Conservation (phyloP, 2,888 invertebrate species). For the Rhogogaster chlorosoma region DNA sequence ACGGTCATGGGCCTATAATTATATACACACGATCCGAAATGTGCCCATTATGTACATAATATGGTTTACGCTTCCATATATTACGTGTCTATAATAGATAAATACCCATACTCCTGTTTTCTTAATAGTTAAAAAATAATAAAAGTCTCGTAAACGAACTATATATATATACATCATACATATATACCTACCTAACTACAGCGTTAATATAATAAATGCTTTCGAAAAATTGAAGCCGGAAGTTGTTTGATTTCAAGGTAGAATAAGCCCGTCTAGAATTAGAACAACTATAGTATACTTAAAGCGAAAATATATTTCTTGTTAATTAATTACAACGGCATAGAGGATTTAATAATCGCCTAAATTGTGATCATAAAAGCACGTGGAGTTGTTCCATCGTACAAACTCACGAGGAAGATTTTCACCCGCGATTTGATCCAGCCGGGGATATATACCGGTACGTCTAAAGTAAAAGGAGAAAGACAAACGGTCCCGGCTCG, state of each 20-base stretch:
- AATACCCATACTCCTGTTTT: neutral
- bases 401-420: neutral
- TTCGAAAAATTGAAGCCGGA: conserved; percentile 1
- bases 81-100: neutral
- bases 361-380: neutral
- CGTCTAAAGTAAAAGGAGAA: neutral
- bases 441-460: neutral
- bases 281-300: neutral
- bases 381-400: neutral
- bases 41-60: conserved; percentile 1
- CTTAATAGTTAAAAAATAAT: neutral
- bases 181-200: neutral
- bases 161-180: neutral
- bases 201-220: neutral
- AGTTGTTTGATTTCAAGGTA: conserved; percentile 22
- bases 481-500: conserved; percentile 1
- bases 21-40: neutral
- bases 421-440: neutral
- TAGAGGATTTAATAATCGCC: neutral
- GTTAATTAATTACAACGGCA: conserved; percentile 18
- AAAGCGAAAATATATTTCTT: neutral
- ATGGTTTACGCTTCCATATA: neutral
- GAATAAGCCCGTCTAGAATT: neutral
- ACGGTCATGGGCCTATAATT: conserved; percentile 4
- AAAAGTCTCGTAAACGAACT: conserved; percentile 1